Base-by-base conservation (phyloP, 1,140 invertebrate species). In the Nebria ingens region DNA sequence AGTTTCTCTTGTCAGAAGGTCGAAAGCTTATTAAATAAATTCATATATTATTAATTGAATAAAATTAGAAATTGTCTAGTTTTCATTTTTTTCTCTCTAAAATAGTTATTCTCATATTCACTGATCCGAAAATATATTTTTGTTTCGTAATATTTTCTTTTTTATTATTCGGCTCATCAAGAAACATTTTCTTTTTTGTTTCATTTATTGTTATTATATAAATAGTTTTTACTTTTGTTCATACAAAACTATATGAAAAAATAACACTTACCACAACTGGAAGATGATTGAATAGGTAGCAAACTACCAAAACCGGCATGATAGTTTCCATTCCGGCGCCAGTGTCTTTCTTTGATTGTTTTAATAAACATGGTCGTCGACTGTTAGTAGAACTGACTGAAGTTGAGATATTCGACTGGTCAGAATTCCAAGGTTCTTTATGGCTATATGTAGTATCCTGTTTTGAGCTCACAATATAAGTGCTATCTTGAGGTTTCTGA, bases 251-350 rank as follows among this genome's bases (percentile, higher is more conserved):
- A 34, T 6, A 29, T 6, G 13, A 29, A 29, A 59, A 56, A 54
- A 13, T 54, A 21, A 17, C 59, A 76, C 78, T 79, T 68, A 80
- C 79, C 67, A 80, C 64, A 17, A 77, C 64, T 3, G 79, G 79
- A 21, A 79, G 57, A 62, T 80, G 78, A 63, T 79, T 78, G 56
- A 77, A 65, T 15, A 76, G 61, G 59, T 77, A 77, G 54, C 72
- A 74, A n/a, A 79, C 67, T 17, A 70, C 64, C 21, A 77, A 57
- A 21, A 78, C 66, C 1, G 75, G 70, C 52, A 72, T 62, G 17
- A 76, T 74, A 2, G 76, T 73, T 19, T 71, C 65, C 65, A 78
- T 69, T 51, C 75, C 70, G 19, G 73, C 66, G 62, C 74, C 58
- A 57, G 62, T 54, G 9, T 62, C 57, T 21, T 59, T 58, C 21